phyloP scores from a whole-genome alignment of 2,888 invertebrate genomes.

The Dryadula phaetusa region DNA sequence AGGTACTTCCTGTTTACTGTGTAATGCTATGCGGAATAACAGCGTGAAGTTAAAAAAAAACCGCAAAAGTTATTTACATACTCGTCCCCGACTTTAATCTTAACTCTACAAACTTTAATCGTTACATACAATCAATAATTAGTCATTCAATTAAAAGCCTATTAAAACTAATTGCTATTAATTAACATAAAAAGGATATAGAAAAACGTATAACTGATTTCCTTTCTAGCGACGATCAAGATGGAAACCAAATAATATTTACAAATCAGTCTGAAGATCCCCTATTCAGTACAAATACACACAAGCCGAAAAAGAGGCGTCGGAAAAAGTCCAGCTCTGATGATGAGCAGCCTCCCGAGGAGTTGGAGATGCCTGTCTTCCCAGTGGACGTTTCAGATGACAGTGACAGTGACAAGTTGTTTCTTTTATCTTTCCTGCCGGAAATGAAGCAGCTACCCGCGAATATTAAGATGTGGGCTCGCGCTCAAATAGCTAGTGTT shows the following conservation, averaged over 20 bases:
- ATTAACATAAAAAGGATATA: neutral
- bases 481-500: slow-evolving; percentile 73
- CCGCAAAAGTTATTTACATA: no score
- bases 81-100: no score
- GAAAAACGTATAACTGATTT: neutral
- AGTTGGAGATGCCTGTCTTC: slow-evolving; percentile 68
- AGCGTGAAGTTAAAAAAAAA: no score
- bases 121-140: slow-evolving; percentile 1
- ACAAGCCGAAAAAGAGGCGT: slow-evolving; percentile 52
- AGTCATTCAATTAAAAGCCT: neutral
- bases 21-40: no score
- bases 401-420: slow-evolving; percentile 68
- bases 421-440: slow-evolving; percentile 73
- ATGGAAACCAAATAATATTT: slow-evolving; percentile 39
- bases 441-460: slow-evolving; percentile 74
- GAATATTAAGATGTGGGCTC: slow-evolving; percentile 77
- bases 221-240: slow-evolving; percentile 38
- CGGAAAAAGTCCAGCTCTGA: slow-evolving; percentile 53
- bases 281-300: slow-evolving; percentile 23
- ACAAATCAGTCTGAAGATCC: slow-evolving; percentile 34
- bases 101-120: neutral
- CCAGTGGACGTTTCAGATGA: slow-evolving; percentile 64
- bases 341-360: slow-evolving; percentile 56
- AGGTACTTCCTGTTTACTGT: no score
- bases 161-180: neutral